phyloP scores from a whole-genome alignment of 2,888 invertebrate species.

The Hermaeophaga mercurialis region DNA sequence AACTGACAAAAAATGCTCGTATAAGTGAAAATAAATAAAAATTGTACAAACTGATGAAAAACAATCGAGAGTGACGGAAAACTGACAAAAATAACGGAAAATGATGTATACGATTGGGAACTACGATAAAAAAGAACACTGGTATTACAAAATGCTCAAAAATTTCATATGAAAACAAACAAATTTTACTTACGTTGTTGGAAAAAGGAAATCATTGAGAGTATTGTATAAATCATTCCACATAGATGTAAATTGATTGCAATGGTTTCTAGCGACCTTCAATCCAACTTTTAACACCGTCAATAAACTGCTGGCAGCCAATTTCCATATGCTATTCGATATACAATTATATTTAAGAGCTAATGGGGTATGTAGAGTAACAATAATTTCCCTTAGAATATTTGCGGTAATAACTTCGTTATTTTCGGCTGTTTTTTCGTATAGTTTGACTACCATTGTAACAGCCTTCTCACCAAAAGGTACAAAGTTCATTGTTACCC shows the following conservation, averaged over 20 bases:
- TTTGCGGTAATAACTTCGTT: constrained; percentile 72
- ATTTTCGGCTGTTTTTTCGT: constrained; percentile 74
- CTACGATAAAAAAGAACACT: too few relatives aligned
- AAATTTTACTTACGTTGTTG: constrained; percentile 66
- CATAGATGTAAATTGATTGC: constrained; percentile 74
- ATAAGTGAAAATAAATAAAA: too few relatives aligned
- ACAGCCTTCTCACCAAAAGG: constrained; percentile 85
- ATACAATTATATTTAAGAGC: constrained; percentile 82
- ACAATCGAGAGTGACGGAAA: too few relatives aligned
- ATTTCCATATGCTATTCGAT: constrained; percentile 81
- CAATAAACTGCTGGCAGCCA: constrained; percentile 77
- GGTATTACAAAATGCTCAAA: too few relatives aligned
- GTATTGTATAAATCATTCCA: constrained; percentile 88
- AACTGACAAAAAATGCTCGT: too few relatives aligned
- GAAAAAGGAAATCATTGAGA: constrained; percentile 91
- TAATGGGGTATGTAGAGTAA: constrained; percentile 74
- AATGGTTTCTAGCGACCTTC: constrained; percentile 81
- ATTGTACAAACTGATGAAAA: too few relatives aligned
- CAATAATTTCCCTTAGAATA: constrained; percentile 69
- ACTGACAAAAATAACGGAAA: too few relatives aligned
- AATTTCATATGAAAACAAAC: too few relatives aligned
- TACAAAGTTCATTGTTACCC: constrained; percentile 81
- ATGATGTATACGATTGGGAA: too few relatives aligned
- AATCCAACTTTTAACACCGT: constrained; percentile 82
- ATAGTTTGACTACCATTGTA: constrained; percentile 74